Percentiles rank a stretch among this genome's conserved stretches.
phyloP scores from a whole-genome alignment of 2,888 invertebrate species.

The Dugesia japonica region DNA sequence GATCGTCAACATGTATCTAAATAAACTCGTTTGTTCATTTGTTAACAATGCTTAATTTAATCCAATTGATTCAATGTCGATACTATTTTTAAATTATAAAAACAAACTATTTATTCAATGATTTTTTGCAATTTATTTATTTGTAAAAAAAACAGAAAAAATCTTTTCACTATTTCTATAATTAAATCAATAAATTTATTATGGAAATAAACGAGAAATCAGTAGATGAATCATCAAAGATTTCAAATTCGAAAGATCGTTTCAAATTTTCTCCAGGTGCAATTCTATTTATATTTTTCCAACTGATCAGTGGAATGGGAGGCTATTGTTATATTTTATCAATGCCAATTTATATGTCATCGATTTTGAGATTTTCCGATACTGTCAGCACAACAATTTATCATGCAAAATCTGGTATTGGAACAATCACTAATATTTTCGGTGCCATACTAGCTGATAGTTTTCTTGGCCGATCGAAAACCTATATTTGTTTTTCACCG shows the following conservation, averaged over 20 bases:
- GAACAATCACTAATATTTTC: background rate
- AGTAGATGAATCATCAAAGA: too few relatives aligned
- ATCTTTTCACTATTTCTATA: too few relatives aligned
- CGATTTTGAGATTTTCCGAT: background rate
- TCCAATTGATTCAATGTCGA: too few relatives aligned
- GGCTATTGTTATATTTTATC: background rate
- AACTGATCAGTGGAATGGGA: conserved; percentile 8
- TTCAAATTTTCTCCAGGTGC: background rate
- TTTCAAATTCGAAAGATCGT: background rate
- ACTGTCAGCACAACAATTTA: background rate
- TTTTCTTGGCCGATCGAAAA: conserved; percentile 1
- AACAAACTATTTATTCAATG: too few relatives aligned
- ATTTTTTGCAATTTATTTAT: too few relatives aligned
- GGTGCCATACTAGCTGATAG: background rate
- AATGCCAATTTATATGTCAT: conserved; percentile 12
- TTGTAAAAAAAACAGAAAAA: too few relatives aligned
- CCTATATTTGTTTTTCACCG: background rate
- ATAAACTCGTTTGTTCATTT: too few relatives aligned
- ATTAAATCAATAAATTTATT: too few relatives aligned
- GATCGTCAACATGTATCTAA: too few relatives aligned
- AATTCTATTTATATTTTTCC: background rate
- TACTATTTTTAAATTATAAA: too few relatives aligned
- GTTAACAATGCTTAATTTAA: too few relatives aligned
- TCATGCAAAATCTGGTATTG: background rate
- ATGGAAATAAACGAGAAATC: too few relatives aligned